A percentile compares a stretch with the other conserved stretches of the same genome.
Evolutionary conservation across 2,888 invertebrate species (phyloP).

Genomic region (Sinotaia quadrata): DNA sequence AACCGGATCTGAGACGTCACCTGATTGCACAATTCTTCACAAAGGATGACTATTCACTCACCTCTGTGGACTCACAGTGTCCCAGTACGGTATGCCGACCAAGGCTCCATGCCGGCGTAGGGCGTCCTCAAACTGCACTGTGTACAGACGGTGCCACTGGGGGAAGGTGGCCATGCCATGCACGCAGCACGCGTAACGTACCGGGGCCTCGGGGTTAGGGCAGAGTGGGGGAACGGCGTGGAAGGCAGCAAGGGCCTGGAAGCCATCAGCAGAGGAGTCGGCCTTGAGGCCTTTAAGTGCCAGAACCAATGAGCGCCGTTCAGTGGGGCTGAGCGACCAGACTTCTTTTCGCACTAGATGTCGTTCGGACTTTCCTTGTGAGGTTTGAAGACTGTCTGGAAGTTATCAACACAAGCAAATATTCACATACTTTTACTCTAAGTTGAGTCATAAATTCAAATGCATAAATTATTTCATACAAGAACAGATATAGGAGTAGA

Average conservation of each 20-base stretch:
- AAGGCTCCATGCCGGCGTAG: constrained; percentile 39
- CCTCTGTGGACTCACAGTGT: constrained; percentile 16
- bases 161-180: constrained; percentile 48
- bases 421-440: no score
- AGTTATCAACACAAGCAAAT: no score
- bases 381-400: constrained; percentile 16
- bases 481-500: no score
- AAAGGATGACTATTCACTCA: no score
- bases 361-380: constrained; percentile 16
- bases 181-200: constrained; percentile 44
- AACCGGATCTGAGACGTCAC: no score
- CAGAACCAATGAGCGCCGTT: constrained; percentile 33
- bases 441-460: no score
- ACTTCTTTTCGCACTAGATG: constrained; percentile 32
- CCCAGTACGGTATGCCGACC: constrained; percentile 44
- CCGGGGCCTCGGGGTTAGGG: constrained; percentile 37
- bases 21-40: no score
- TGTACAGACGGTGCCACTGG: constrained; percentile 47
- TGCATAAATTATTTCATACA: no score
- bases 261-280: constrained; percentile 46
- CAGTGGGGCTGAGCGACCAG: constrained; percentile 30
- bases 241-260: constrained; percentile 45
- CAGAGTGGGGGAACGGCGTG: constrained; percentile 47
- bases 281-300: constrained; percentile 36
- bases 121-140: constrained; percentile 43